These are phyloP conservation scores for Chiloscyllium plagiosum DNA, from an alignment of 2,113 vertebrate genomes.

Conservation along the genomic window DNA sequence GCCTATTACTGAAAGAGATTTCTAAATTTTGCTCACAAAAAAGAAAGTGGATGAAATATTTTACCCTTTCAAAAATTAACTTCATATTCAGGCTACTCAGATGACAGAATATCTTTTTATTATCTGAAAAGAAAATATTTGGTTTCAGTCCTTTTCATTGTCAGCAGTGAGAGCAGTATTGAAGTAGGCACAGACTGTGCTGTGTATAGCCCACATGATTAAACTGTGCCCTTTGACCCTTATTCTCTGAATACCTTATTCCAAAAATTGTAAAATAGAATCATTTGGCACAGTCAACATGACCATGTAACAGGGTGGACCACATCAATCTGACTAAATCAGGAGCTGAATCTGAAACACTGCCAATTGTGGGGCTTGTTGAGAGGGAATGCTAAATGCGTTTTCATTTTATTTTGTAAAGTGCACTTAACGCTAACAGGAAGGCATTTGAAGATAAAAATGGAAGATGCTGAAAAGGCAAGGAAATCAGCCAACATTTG, in stretches of 20 bases:
- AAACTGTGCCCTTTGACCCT: not conserved
- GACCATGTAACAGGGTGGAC: not conserved
- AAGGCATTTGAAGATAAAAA: not conserved
- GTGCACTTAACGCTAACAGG: not conserved
- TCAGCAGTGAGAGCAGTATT: not conserved
- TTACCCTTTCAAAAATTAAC: not conserved
- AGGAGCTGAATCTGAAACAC: not conserved
- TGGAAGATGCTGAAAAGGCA: too few species aligned
- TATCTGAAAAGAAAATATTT: not conserved
- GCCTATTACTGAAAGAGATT: not conserved
- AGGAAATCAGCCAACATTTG: not conserved
- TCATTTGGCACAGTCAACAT: not conserved
- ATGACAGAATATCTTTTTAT: constrained; percentile 9
- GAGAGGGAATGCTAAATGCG: not conserved
- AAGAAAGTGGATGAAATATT: not conserved
- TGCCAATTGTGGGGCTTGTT: not conserved
- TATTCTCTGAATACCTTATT: not conserved
- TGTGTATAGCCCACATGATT: not conserved
- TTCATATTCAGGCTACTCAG: not conserved
- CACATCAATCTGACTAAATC: not conserved
- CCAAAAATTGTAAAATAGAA: not conserved
- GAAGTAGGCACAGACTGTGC: not conserved
- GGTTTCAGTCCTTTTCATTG: not conserved
- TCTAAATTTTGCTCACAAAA: not conserved
- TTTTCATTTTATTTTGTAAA: not conserved